Evolutionary conservation across 2,888 invertebrate genomes (phyloP), one percentile per base, ranked within the genome.

Genomic region (Anticlea derivata): DNA sequence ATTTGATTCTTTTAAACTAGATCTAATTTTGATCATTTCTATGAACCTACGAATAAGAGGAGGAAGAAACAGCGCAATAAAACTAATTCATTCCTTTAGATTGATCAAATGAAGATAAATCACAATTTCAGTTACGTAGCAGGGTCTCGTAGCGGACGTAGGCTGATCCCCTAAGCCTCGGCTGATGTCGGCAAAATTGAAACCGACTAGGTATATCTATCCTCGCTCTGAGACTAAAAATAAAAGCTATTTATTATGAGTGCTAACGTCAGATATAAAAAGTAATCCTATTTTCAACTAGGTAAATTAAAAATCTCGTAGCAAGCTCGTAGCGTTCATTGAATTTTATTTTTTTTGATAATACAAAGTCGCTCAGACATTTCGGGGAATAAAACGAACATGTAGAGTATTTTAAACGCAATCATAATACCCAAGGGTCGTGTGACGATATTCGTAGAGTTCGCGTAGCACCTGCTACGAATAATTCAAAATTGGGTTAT

Each of bases 161-260:
- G 54, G 41, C 27, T 51, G 37, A 58, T 55, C 51, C 39, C 27
- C 20, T 58, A 50, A 53, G 50, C 50, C 55, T 17, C 17, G 38
- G 47, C 46, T 50, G 46, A 44, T 50, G 50, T 48, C 52, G 44
- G 22, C 47, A 40, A 52, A 58, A 58, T 52, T 51, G 45, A 50
- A 54, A 50, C 50, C 10, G 50, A 26, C 48, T 41, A 30, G 13
- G 17, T 17, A 35, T 20, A 13, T 10, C 37, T 37, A 26, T 30
- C n/a, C 10, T 10, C 29, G 33, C 31, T 37, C 30, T 13, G 24
- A 23, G 4, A 2, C 8, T 33, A 34, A 23, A 10, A 17, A 17
- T 17, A 17, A 17, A n/a, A 17, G 17, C 17, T 17, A 17, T 17
- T 17, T 17, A 17, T 4, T 17, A 17, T 3, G 2, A 17, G 17